Percentiles rank a stretch among this genome's conserved stretches.
These are phyloP conservation scores for Cremastinae sp. DNA, from an alignment of 2,888 invertebrate genomes.

Conservation along the genomic window DNA sequence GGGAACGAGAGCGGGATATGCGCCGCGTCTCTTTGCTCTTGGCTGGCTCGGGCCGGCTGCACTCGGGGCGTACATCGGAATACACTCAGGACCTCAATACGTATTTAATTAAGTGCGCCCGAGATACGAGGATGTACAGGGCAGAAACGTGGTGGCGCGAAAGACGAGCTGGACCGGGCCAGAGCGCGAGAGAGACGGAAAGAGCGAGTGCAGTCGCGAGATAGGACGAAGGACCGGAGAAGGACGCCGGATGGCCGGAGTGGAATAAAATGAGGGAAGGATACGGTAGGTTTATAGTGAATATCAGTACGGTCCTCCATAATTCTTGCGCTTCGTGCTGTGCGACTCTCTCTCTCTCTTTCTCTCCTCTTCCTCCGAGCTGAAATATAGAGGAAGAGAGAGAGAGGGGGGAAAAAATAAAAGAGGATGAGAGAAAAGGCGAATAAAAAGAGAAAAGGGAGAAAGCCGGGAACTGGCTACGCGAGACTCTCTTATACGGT, in stretches of 20 bases:
- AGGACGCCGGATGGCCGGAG: slow-evolving; percentile 13
- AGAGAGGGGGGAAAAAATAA: slow-evolving; percentile 55
- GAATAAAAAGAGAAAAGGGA: too few species aligned
- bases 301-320: slow-evolving; percentile 68
- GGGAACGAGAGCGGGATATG: slow-evolving; percentile 14
- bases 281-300: slow-evolving; percentile 68
- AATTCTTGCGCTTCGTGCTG: slow-evolving; percentile 50
- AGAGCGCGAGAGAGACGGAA: slow-evolving; percentile 32
- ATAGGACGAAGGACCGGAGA: slow-evolving; percentile 39
- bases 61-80: slow-evolving; percentile 72
- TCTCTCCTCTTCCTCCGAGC: slow-evolving; percentile 32
- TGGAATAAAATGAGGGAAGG: slow-evolving; percentile 36
- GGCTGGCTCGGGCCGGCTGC: slow-evolving; percentile 22
- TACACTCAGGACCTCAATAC: slow-evolving; percentile 79
- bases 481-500: slow-evolving; percentile 60
- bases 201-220: slow-evolving; percentile 1
- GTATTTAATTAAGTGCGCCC: slow-evolving; percentile 78
- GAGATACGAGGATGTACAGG: slow-evolving; percentile 63
- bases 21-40: background rate
- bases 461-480: slow-evolving; percentile 43
- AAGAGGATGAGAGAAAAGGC: slow-evolving; percentile 48
- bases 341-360: slow-evolving; percentile 34
- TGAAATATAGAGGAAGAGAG: slow-evolving; percentile 45
- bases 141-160: slow-evolving; percentile 31
- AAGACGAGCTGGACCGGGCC: slow-evolving; percentile 11